Evolutionary conservation across 2,113 vertebrate species (phyloP).

Genomic region (Mionectes macconnelli): DNA sequence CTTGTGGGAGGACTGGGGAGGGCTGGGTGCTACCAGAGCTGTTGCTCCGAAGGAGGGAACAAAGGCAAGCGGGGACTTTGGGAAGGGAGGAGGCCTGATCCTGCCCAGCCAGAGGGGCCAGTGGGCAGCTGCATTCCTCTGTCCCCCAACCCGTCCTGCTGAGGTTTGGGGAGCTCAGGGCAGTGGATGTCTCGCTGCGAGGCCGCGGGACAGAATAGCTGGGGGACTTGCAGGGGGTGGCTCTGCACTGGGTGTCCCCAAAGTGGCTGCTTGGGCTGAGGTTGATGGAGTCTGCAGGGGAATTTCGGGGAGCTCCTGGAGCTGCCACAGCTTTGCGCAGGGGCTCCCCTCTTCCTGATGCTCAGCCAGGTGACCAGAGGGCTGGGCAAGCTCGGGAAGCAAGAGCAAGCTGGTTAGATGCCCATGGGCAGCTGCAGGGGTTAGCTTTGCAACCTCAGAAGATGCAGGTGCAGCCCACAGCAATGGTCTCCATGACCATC

Average conservation of each 20-base stretch:
- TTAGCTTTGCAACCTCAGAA: constrained; percentile 69
- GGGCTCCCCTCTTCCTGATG: neutral
- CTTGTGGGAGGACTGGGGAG: too few relatives aligned
- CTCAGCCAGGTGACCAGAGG: neutral
- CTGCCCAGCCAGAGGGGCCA: neutral
- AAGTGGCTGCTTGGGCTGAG: neutral
- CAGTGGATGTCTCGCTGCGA: accelerated
- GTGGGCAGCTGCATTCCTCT: neutral
- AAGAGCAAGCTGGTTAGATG: constrained; percentile 25
- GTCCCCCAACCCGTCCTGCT: neutral
- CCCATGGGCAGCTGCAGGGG: neutral
- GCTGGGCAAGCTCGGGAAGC: neutral
- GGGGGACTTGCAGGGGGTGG: neutral
- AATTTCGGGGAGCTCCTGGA: neutral
- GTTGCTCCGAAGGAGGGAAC: accelerated
- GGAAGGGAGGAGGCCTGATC: neutral
- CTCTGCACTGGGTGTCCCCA: too few relatives aligned
- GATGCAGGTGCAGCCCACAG: constrained; percentile 87
- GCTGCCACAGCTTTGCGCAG: neutral
- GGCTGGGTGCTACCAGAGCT: accelerated
- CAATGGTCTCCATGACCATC: constrained; percentile 84
- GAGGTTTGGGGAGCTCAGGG: accelerated
- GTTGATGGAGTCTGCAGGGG: neutral
- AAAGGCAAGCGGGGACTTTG: neutral
- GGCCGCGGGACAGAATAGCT: neutral